Evolutionary conservation across 1,140 invertebrate species (phyloP).

Genomic region (Calosoma granatense): DNA sequence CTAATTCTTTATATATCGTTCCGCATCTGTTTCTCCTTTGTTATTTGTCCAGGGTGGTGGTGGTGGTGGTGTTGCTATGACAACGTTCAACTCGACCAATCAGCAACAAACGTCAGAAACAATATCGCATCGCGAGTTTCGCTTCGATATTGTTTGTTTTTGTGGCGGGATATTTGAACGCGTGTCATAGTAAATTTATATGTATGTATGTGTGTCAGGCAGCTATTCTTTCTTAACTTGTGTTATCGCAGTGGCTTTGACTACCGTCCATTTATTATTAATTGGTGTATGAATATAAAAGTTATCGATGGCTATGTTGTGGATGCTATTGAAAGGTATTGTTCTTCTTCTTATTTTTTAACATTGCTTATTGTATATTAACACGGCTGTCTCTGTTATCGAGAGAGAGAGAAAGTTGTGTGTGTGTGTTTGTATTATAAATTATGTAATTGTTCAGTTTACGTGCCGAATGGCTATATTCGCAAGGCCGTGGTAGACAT

Average conservation of each 20-base stretch:
- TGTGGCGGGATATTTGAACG: conserved; percentile 1
- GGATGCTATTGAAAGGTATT: conserved; percentile 79
- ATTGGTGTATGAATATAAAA: conserved; percentile 83
- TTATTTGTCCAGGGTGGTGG: too few relatives aligned
- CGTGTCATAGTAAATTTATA: too few relatives aligned
- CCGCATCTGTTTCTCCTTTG: conserved; percentile 19
- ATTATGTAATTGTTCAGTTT: conserved; percentile 51
- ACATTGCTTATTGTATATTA: conserved; percentile 3
- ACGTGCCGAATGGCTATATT: conserved; percentile 92
- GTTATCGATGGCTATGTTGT: conserved; percentile 81
- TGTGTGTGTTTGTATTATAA: background rate
- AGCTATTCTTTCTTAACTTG: too few relatives aligned
- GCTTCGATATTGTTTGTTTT: conserved; percentile 10
- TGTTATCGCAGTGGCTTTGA: conserved; percentile 74
- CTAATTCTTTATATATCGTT: background rate
- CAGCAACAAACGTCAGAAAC: too few relatives aligned
- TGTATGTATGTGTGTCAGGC: too few relatives aligned
- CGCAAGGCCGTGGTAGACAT: conserved; percentile 80
- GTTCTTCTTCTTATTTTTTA: conserved; percentile 16
- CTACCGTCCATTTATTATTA: conserved; percentile 84
- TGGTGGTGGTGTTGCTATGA: too few relatives aligned
- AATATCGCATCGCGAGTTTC: too few relatives aligned
- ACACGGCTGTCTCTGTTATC: too few relatives aligned
- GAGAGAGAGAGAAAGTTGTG: too few relatives aligned
- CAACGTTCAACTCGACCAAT: too few relatives aligned